These are phyloP conservation scores for Homarus gammarus DNA, from an alignment of 2,888 invertebrate species.

Conservation along the genomic window DNA sequence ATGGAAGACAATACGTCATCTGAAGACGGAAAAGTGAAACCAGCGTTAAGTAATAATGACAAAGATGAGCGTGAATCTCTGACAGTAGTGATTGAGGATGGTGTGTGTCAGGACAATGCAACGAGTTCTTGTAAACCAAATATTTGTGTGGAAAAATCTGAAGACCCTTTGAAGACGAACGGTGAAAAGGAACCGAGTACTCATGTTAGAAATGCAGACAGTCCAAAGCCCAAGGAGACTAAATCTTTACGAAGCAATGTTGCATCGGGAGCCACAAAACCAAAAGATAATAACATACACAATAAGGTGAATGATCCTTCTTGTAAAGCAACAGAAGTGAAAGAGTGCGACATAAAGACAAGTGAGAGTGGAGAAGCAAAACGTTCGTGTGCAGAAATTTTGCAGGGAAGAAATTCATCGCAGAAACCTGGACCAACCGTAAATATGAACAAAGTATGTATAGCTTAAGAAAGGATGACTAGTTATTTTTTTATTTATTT, in stretches of 20 bases:
- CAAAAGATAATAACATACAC: neutral
- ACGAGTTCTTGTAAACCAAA: neutral
- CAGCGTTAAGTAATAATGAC: neutral
- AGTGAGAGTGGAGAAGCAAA: constrained; percentile 27
- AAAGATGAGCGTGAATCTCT: neutral
- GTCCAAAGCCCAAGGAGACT: neutral
- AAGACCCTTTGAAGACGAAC: neutral
- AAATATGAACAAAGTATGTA: constrained; percentile 74
- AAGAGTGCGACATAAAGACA: constrained; percentile 9
- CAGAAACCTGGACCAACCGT: constrained; percentile 69
- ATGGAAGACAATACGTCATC: neutral
- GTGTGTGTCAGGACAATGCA: neutral
- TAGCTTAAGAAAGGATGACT: too few species aligned
- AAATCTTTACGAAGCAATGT: neutral
- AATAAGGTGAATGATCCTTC: neutral
- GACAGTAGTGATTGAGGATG: neutral
- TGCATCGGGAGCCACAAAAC: neutral
- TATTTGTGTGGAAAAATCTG: neutral
- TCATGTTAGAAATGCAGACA: neutral
- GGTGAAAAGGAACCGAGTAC: constrained; percentile 15
- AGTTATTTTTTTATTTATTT: neutral
- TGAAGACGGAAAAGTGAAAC: neutral
- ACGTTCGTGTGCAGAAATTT: constrained; percentile 47
- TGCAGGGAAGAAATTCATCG: constrained; percentile 24
- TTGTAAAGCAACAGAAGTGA: constrained; percentile 5